phyloP scores from a whole-genome alignment of 2,888 invertebrate species.

The Carcina quercana region DNA sequence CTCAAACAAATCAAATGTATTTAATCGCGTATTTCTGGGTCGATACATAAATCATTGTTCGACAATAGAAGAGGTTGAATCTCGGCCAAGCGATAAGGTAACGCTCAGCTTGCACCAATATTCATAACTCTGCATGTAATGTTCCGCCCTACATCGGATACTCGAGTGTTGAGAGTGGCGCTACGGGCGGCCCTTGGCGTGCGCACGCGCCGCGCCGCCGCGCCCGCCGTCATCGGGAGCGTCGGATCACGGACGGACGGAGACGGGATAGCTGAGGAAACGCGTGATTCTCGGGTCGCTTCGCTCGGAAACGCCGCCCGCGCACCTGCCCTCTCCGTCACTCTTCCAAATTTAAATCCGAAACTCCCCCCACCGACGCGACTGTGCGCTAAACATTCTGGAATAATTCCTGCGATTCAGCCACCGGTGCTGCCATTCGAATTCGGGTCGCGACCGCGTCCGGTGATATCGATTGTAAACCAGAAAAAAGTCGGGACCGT shows the following conservation, averaged over 20 bases:
- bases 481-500: constrained; percentile 34
- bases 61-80: constrained; percentile 40
- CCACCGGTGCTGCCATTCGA: constrained; percentile 70
- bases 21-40: constrained; percentile 36
- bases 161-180: constrained; percentile 2
- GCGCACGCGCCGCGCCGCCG: no score
- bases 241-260: constrained; percentile 18
- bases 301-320: constrained; percentile 62
- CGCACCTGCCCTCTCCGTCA: constrained; percentile 75
- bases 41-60: constrained; percentile 35
- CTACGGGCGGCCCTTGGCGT: constrained; percentile 9
- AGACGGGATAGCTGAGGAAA: constrained; percentile 41
- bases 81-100: constrained; percentile 45
- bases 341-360: constrained; percentile 74
- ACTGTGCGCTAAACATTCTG: constrained; percentile 63
- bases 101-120: constrained; percentile 18
- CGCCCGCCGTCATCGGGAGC: constrained; percentile 28
- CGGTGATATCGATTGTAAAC: constrained; percentile 50
- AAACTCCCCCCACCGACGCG: constrained; percentile 66
- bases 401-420: constrained; percentile 72
- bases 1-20: constrained; percentile 10
- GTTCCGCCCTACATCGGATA: constrained; percentile 9
- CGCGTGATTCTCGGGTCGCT: constrained; percentile 43
- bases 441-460: constrained; percentile 74
- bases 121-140: constrained; percentile 15